These are phyloP conservation scores for Aeoliscus strigatus DNA, from an alignment of 2,797 vertebrate genomes.

Conservation along the genomic window DNA sequence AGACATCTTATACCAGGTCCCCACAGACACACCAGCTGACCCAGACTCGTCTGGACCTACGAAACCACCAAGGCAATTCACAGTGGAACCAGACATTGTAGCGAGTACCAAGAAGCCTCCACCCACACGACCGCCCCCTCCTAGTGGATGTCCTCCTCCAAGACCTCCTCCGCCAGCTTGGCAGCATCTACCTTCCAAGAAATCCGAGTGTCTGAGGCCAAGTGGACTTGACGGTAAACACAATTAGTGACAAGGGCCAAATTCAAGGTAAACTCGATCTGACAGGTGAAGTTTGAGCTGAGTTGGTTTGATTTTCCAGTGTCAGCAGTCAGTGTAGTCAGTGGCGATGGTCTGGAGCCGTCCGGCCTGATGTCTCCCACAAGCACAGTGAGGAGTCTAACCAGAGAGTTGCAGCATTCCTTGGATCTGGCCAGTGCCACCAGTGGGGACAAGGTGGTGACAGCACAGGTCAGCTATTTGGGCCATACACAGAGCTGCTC, in stretches of 20 bases:
- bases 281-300: background rate
- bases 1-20: constrained; percentile 74
- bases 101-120: constrained; percentile 95
- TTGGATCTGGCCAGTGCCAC: constrained; percentile 96
- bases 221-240: constrained; percentile 82
- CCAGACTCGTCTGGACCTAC: constrained; percentile 77
- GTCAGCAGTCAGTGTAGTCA: constrained; percentile 56
- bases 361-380: constrained; percentile 83
- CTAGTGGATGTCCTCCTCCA: constrained; percentile 83
- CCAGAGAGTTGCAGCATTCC: constrained; percentile 92
- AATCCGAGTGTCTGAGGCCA: constrained; percentile 82
- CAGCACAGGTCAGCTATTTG: constrained; percentile 82
- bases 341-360: constrained; percentile 68
- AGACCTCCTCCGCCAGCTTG: constrained; percentile 89
- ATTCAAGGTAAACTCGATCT: background rate
- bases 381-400: constrained; percentile 77
- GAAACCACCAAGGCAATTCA: constrained; percentile 88
- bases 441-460: constrained; percentile 95
- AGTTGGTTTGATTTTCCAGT: constrained; percentile 61
- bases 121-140: constrained; percentile 87
- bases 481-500: background rate
- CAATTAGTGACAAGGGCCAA: too few relatives aligned
- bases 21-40: constrained; percentile 62
- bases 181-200: constrained; percentile 84
- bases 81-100: constrained; percentile 92